Evolutionary conservation across 2,888 invertebrate genomes (phyloP), one percentile per base, ranked within the genome.

Genomic region (Hipparchia semele): DNA sequence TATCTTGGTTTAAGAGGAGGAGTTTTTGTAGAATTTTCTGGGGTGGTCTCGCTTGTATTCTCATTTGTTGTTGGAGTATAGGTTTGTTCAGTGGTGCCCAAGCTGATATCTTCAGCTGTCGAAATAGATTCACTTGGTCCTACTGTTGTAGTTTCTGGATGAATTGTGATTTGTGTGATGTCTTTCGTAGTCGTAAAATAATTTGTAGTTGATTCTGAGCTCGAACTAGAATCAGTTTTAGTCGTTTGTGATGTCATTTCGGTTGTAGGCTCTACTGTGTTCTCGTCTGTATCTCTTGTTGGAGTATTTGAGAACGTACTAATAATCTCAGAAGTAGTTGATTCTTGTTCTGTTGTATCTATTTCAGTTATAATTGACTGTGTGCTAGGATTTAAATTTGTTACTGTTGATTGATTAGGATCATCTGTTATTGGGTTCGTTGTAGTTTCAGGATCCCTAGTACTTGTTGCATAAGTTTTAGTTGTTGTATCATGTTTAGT

Each of bases 181-280:
- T 76, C 33, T 66, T 51, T 68, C 8, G 72, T 67, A 49, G 10
- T 53, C 45, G 46, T 46, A 10, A 23, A 13, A 58, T 46, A 68
- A 6, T 46, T 58, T 6, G 75, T 71, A 8, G 68, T 68, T 45
- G 68, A 65, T 8, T 72, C 73, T 10, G 64, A 56, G 33, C 72
- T 74, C 1, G 70, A 65, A 5, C 72, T 60, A 13, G 66, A 33
- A 0, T 72, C 66, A 1, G 8, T 54, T 54, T 45, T 67, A 10
- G 45, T 58, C n/a, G 59, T 58, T 12, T 13, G 9, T 53, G 53
- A 13, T 1, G 53, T n/a, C 10, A 58, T 39, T n/a, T 23, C 39
- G 4, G 68, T 61, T 8, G 62, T 62, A 46, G 64, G 51, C 8
- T 23, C 23, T 2, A 39, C 39, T 39, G 64, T 64, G 51, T 64